Evolutionary conservation across 2,888 invertebrate species (phyloP).

Genomic region (Fissipunctia ypsillon): DNA sequence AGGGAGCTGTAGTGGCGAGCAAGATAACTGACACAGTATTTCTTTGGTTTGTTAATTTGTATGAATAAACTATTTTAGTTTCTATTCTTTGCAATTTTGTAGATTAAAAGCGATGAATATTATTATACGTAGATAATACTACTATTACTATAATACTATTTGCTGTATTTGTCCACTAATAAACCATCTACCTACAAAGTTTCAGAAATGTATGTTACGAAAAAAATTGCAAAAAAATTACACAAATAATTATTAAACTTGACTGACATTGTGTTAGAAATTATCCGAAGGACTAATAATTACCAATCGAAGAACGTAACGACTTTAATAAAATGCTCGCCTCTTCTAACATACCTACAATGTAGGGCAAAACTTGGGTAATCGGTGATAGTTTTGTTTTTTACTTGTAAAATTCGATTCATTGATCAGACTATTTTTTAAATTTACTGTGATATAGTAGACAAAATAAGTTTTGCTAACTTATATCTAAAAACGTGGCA

Average conservation of each 20-base stretch:
- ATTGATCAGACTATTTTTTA: no score
- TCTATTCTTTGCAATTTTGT: not conserved
- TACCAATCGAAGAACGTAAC: not conserved
- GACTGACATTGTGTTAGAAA: not conserved
- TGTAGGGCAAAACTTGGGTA: no score
- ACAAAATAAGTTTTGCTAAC: no score
- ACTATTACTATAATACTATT: no score
- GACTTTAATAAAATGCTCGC: constrained; percentile 19
- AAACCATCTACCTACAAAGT: not conserved
- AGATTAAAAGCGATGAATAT: not conserved
- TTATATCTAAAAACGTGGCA: no score
- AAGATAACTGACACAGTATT: constrained; percentile 20
- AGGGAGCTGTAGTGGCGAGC: constrained; percentile 21
- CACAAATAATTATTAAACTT: not conserved
- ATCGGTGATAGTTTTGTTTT: no score
- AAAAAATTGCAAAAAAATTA: not conserved
- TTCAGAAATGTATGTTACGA: not conserved
- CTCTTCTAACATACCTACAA: constrained; percentile 16
- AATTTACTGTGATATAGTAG: no score
- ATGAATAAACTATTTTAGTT: not conserved
- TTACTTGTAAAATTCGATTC: no score
- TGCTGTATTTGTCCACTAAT: not conserved
- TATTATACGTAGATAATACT: not conserved
- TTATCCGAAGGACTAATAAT: not conserved
- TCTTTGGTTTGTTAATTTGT: constrained; percentile 18